A percentile compares a stretch with the other conserved stretches of the same genome.
phyloP scores from a whole-genome alignment of 1,140 invertebrate species.

The Caenorhabditis briggsae region DNA sequence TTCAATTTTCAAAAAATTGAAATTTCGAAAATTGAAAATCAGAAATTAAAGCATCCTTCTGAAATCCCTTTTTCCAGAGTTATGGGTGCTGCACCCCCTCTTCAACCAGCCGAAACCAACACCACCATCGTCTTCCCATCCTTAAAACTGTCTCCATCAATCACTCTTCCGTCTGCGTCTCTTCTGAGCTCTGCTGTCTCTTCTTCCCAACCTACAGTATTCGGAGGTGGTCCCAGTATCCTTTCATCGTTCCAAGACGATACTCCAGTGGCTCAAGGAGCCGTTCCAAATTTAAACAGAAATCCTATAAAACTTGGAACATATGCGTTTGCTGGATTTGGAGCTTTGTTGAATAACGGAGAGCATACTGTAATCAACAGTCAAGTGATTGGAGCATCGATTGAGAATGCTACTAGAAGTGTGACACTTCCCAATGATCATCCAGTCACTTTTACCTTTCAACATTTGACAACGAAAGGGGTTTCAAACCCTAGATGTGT shows the following conservation, averaged over 20 bases:
- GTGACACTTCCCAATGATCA: conserved; percentile 55
- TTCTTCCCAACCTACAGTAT: not conserved
- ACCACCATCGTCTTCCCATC: conserved; percentile 24
- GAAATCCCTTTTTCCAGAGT: not conserved
- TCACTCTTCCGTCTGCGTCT: conserved; percentile 11
- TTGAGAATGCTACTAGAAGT: conserved; percentile 70
- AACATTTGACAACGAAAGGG: conserved; percentile 68
- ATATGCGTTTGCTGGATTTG: conserved; percentile 64
- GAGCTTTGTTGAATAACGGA: conserved; percentile 55
- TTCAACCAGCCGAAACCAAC: not conserved
- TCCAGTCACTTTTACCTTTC: conserved; percentile 71
- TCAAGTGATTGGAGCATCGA: conserved; percentile 71
- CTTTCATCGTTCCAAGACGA: conserved; percentile 51
- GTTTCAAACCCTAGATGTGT: conserved; percentile 72
- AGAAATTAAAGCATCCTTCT: too few species aligned
- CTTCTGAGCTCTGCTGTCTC: conserved; percentile 14
- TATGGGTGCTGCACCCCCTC: conserved; percentile 14
- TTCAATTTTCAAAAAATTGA: too few species aligned
- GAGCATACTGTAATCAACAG: conserved; percentile 61
- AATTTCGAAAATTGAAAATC: too few species aligned
- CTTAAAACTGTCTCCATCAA: conserved; percentile 2
- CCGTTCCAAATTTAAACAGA: conserved; percentile 44
- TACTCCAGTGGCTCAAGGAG: conserved; percentile 27
- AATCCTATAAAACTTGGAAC: conserved; percentile 64
- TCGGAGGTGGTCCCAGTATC: not conserved